Evolutionary conservation across 2,888 invertebrate species (phyloP), one percentile per base, ranked within the genome.

Genomic region (Cryptocephalus primarius): DNA sequence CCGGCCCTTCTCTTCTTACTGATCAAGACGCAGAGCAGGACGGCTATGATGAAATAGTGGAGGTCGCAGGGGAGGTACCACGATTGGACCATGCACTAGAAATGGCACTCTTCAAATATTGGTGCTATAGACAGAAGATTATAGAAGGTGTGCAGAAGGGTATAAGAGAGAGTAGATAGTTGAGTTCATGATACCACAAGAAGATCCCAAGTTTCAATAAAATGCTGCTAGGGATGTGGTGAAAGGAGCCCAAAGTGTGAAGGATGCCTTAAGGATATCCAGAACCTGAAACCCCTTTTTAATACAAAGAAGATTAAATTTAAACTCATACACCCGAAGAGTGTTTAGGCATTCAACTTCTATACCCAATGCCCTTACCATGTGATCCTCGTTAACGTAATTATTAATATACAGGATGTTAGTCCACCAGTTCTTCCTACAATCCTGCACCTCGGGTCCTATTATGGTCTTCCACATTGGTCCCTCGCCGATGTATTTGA

Each of bases 31-130:
- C 69, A 73, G 10, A 74, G 53, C 2, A 75, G 54, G 6, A 76
- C 61, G 0, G 75, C 74, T 8, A 80, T 57, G 43, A 77, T 65
- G 64, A 80, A 81, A 67, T 75, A 79, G 60, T 83, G 83, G 67
- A 82, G 80, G 65, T 84, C 83, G 48, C 79, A 80, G 0, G 83
- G 78, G 36, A 83, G 72, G 65, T 81, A 82, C 83, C 83, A 84
- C 1, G 80, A 75, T 48, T 77, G 73, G 1, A 78, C 71, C 66
- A 83, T 72, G 58, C 83, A 83, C 83, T 83, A 66, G 38, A 73
- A 67, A 43, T 4, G 22, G 22, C 6, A 22, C 22, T 4, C 3
- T 36, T 36, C 12, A 6, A 11, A 36, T 12, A 34, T n/a, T 34
- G 9, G 9, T n/a, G n/a, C 34, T 34, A 34, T 34, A 9, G 9